Base-by-base conservation (phyloP, 1,140 invertebrate genomes). In the Oryctes rhinoceros region DNA sequence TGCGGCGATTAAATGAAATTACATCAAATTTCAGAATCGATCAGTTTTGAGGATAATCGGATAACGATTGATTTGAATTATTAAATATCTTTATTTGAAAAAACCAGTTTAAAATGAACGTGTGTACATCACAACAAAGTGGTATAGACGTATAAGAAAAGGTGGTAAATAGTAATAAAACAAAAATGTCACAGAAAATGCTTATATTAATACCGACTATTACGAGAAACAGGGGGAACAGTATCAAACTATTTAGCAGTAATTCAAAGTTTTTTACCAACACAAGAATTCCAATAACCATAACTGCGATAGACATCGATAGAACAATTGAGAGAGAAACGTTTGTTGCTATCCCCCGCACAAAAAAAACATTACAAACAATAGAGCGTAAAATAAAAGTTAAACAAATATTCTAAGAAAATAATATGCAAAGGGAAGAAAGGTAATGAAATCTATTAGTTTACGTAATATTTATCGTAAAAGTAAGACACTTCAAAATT, bases 321-420 rank as follows among this genome's bases (percentile, higher is more conserved):
- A 71, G 24, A 13, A 24, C 7, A 71, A 35, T 35, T 76, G 13
- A 18, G 13, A 76, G 20, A 4, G 18, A 47, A 11, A 18, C 75
- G 75, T 76, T 76, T 76, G 75, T 76, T 76, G 75, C 75, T 76
- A 76, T 76, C 47, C 75, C 75, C 75, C 75, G 15, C 47, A 71
- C 20, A 71, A 59, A 44, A 71, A 76, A 76, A 76, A 76, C 37
- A 76, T 76, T 76, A 76, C 75, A 76, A 76, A 76, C 75, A 44
- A 76, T 76, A 76, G 75, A 76, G 75, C 37, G 47, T 76, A 76
- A 76, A 76, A 76, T 76, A 76, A 76, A 76, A 44, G 18, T 35
- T 24, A 48, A 76, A 13, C 10, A 76, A 76, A 47, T 13, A 44
- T 48, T 47, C 75, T 76, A 76, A 39, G 47, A 76, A 76, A 76